Evolutionary conservation across 2,888 invertebrate genomes (phyloP), one percentile per base, ranked within the genome.

Genomic region (Oasisia sp.): DNA sequence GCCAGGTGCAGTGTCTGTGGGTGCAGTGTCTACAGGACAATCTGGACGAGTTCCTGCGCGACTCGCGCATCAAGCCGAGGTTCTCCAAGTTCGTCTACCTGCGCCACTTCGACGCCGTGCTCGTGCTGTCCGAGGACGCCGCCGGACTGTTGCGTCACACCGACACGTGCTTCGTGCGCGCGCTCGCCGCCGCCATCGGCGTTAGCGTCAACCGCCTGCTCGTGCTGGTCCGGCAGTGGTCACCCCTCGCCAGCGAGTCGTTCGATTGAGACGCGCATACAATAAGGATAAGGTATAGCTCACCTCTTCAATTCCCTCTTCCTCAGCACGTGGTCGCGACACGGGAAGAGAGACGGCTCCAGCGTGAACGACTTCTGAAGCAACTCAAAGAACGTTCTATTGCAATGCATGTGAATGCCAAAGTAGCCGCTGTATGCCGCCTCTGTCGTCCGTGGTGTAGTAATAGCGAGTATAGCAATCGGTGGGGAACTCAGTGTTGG

Each of bases 1-100:
- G 45, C 44, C n/a, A 89, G 12, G 90, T 92, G n/a, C 92, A 92
- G 90, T 92, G 92, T 92, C 27, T 92, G 92, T 92, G 92, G 92
- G n/a, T 92, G 32, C n/a, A 89, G 14, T 38, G 89, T 32, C 89
- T 92, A 11, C 89, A 92, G 32, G 90, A 90, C 32, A 89, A 92
- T 44, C 32, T 92, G n/a, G 50, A 32, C 91, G 50, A 38, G 50
- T 50, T 91, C 32, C 45, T 91, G 44, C 32, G 32, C 1, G 92
- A 89, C 32, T 38, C 27, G 12, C 32, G n/a, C 32, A n/a, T 32
- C 32, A 92, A 32, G 50, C 32, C 92, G 19, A 92, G 74, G 90
- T 92, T 92, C 90, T 32, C 89, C 27, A 38, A 56, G n/a, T 38
- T 89, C n/a, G 92, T 92, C 27, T 89, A 92, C 32, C 90, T 92